phyloP scores from a whole-genome alignment of 2,113 vertebrate species.

The Colaptes auratus region DNA sequence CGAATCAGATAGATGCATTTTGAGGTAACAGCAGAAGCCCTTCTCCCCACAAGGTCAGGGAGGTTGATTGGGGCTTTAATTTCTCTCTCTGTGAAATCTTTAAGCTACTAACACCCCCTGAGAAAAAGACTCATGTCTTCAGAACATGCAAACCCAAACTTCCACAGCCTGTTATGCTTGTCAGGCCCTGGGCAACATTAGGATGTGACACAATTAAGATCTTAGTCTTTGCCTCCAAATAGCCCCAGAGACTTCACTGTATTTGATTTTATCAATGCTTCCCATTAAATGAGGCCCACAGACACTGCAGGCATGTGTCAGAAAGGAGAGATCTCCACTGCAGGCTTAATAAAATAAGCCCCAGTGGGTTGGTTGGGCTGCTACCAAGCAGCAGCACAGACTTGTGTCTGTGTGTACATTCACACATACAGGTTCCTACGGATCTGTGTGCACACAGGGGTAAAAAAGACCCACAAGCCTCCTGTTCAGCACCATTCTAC shows the following conservation, averaged over 20 bases:
- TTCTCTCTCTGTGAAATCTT: not conserved
- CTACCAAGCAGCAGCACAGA: not conserved
- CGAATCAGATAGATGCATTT: not conserved
- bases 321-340: not conserved
- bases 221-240: not conserved
- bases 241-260: not conserved
- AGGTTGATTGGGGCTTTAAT: not conserved
- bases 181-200: not conserved
- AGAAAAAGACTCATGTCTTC: not conserved
- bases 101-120: not conserved
- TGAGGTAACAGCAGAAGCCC: not conserved
- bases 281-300: not conserved
- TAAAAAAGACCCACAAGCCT: not conserved
- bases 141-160: not conserved
- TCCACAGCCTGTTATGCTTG: not conserved
- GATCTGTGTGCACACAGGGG: not conserved
- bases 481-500: not conserved
- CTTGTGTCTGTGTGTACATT: not conserved
- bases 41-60: not conserved
- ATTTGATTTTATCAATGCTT: not conserved
- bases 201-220: not conserved
- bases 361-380: not conserved
- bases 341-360: not conserved
- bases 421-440: accelerated
- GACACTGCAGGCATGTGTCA: not conserved